Evolutionary conservation across 1,140 invertebrate species (phyloP).

Genomic region (Dufourea novaeangliae): DNA sequence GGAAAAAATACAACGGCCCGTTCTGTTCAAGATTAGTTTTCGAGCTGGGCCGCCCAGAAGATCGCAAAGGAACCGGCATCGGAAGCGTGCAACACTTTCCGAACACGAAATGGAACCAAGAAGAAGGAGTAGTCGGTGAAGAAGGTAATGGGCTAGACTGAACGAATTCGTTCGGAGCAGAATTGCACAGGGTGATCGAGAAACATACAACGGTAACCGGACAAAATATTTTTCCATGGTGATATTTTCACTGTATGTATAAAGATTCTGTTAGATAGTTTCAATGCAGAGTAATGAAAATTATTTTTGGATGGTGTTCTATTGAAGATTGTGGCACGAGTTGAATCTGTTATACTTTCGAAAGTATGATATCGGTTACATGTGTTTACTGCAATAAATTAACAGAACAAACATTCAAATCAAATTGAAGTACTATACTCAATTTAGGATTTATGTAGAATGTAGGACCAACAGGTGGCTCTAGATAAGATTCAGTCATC

Average conservation of each 20-base stretch:
- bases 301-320: too few species aligned
- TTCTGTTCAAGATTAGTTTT: slow-evolving; percentile 27
- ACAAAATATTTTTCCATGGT: not conserved
- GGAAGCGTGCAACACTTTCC: not conserved
- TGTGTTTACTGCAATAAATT: too few species aligned
- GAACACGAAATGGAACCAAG: not conserved
- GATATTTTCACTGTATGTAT: not conserved
- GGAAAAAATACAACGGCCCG: not conserved
- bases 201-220: not conserved
- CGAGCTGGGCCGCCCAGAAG: slow-evolving; percentile 22
- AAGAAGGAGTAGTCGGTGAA: not conserved
- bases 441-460: too few species aligned
- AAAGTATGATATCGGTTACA: too few species aligned
- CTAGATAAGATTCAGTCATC: too few species aligned
- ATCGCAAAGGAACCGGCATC: slow-evolving; percentile 15
- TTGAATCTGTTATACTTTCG: too few species aligned
- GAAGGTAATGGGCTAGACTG: not conserved
- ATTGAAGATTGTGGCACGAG: too few species aligned
- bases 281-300: too few species aligned
- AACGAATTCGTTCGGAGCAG: slow-evolving; percentile 39
- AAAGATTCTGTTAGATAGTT: too few species aligned
- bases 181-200: not conserved
- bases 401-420: too few species aligned
- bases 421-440: too few species aligned
- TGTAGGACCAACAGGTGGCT: too few species aligned